Conservation (phyloP, 2,888 invertebrate species). For the Thereva nobilitata region DNA sequence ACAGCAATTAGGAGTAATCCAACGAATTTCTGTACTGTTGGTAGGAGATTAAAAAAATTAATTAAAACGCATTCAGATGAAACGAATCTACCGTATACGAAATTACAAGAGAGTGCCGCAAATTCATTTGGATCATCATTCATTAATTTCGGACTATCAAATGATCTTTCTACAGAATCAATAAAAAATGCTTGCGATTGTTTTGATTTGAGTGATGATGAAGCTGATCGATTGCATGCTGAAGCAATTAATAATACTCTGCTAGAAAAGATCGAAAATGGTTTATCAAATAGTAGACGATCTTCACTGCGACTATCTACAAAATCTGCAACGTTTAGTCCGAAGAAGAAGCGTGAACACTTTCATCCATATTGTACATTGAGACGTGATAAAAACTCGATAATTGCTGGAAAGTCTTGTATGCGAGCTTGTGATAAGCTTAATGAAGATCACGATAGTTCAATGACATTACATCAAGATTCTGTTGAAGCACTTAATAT, state of each 20-base stretch:
- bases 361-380: constrained; percentile 41
- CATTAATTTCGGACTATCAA: constrained; percentile 47
- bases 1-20: constrained; percentile 20
- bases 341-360: constrained; percentile 32
- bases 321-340: constrained; percentile 34
- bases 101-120: constrained; percentile 30
- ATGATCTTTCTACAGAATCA: constrained; percentile 53
- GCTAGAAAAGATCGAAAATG: constrained; percentile 36
- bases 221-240: constrained; percentile 35
- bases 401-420: not conserved
- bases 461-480: constrained; percentile 14
- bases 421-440: constrained; percentile 5
- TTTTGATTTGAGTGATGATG: constrained; percentile 50
- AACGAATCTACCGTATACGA: constrained; percentile 35
- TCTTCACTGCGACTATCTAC: constrained; percentile 27
- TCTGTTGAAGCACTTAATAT: constrained; percentile 50
- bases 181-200: constrained; percentile 52
- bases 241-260: constrained; percentile 36
- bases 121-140: not conserved
- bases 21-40: constrained; percentile 38
- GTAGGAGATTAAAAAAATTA: constrained; percentile 36
- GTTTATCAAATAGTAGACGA: constrained; percentile 25
- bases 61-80: constrained; percentile 25
- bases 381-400: constrained; percentile 28
- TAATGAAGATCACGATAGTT: constrained; percentile 4